Percentiles rank a stretch among this genome's conserved stretches.
These are phyloP conservation scores for Lithophane socia DNA, from an alignment of 2,888 invertebrate species.

Conservation along the genomic window DNA sequence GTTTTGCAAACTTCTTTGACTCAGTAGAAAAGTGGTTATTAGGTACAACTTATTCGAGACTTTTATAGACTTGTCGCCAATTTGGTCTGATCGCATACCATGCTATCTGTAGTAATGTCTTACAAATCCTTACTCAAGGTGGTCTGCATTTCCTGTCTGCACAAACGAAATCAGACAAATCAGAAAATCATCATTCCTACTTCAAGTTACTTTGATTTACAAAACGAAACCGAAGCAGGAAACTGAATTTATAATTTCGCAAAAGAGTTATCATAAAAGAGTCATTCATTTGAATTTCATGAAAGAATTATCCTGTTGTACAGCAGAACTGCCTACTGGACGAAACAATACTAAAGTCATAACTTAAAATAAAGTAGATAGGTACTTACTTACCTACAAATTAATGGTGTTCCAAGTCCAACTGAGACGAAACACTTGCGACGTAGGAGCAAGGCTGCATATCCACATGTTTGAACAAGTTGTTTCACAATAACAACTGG, in stretches of 20 bases:
- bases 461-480: constrained; percentile 71
- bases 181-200: neutral
- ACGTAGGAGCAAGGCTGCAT: constrained; percentile 60
- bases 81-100: constrained; percentile 13
- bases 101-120: neutral
- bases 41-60: neutral
- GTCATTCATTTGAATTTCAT: constrained; percentile 33
- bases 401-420: constrained; percentile 46
- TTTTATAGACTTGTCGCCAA: neutral
- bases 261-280: constrained; percentile 30
- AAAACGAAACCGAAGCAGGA: constrained; percentile 6
- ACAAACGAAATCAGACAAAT: neutral
- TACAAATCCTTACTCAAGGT: constrained; percentile 10
- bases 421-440: constrained; percentile 46
- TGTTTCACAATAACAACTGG: constrained; percentile 68
- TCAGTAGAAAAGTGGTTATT: constrained; percentile 5
- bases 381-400: constrained; percentile 5
- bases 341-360: constrained; percentile 17
- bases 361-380: constrained; percentile 13
- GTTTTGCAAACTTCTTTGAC: constrained; percentile 32
- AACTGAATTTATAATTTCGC: constrained; percentile 33
- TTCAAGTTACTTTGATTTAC: constrained; percentile 16
- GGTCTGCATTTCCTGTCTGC: constrained; percentile 6
- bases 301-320: constrained; percentile 31
- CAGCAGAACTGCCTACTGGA: constrained; percentile 6